A percentile compares a stretch with the other conserved stretches of the same genome.
These are phyloP conservation scores for Phoenicopterus ruber DNA, from an alignment of 2,113 vertebrate species.

Conservation along the genomic window DNA sequence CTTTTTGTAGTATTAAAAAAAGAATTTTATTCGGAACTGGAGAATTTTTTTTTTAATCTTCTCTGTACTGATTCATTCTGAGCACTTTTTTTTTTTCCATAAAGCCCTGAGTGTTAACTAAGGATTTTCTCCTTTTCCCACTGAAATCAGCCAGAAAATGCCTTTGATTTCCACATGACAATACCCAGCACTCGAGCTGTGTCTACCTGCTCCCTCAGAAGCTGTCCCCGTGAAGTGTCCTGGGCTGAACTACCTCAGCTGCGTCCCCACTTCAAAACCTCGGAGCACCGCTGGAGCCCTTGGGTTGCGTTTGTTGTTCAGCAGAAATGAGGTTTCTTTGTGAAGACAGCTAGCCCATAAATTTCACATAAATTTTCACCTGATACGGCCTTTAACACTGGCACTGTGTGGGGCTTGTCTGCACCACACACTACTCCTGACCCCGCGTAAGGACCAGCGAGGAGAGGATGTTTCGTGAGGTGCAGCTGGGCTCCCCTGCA, in stretches of 20 bases:
- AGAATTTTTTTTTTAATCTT: background rate
- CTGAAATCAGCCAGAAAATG: background rate
- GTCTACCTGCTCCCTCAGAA: background rate
- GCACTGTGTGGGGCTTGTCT: background rate
- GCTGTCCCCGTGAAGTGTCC: background rate
- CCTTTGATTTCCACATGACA: background rate
- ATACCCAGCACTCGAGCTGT: background rate
- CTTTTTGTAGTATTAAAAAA: background rate
- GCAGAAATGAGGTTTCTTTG: background rate
- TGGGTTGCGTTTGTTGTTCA: accelerated
- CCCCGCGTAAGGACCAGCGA: background rate
- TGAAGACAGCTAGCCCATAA: background rate
- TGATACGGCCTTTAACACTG: background rate
- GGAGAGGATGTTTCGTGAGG: background rate
- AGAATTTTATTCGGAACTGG: constrained; percentile 11
- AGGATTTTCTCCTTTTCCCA: background rate
- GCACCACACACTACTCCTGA: background rate
- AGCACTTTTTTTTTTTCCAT: background rate
- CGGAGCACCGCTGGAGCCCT: background rate
- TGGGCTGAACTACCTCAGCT: background rate
- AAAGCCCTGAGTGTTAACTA: background rate
- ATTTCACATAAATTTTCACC: background rate
- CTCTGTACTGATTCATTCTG: background rate
- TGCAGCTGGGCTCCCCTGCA: background rate
- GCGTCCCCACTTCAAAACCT: background rate